Conservation (phyloP, 1,140 invertebrate genomes). For the Drosophila neocordata region DNA sequence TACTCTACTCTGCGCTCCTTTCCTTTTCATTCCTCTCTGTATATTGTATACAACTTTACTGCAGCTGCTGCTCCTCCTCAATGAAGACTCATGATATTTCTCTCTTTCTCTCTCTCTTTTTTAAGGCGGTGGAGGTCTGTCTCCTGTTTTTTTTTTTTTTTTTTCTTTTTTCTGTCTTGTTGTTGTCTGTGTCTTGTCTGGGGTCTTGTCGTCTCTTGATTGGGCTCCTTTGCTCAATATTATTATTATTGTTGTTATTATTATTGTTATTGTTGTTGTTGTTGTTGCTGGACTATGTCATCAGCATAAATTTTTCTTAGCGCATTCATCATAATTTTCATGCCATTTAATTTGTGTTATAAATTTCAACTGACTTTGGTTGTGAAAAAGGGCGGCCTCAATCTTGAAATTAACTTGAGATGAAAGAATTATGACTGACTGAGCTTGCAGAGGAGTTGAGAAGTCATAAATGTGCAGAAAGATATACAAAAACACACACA, state of each 20-base stretch:
- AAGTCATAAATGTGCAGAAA: conserved; percentile 26
- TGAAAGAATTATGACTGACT: conserved; percentile 18
- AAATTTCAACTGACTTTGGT: conserved; percentile 58
- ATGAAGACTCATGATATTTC: conserved; percentile 4
- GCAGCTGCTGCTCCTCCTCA: conserved; percentile 3
- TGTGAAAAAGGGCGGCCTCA: conserved; percentile 37
- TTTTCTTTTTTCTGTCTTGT: background rate
- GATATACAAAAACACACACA: too few species aligned
- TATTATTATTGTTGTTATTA: background rate
- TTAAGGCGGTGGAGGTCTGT: background rate
- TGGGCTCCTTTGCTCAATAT: background rate
- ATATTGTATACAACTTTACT: background rate
- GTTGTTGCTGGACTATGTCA: conserved; percentile 58
- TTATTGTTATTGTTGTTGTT: conserved; percentile 23
- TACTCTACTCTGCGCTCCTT: background rate
- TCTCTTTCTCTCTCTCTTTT: background rate
- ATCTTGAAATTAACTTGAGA: conserved; percentile 46
- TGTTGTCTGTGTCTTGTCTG: conserved; percentile 4
- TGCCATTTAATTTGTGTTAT: conserved; percentile 76
- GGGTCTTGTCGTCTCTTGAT: background rate
- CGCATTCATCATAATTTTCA: conserved; percentile 79
- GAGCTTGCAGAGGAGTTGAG: conserved; percentile 25
- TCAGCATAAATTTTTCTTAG: conserved; percentile 76
- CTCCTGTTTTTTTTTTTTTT: background rate
- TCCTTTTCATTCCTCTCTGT: conserved; percentile 1